Evolutionary conservation across 1,140 invertebrate genomes (phyloP).

Genomic region (Zaprionus africanus): DNA sequence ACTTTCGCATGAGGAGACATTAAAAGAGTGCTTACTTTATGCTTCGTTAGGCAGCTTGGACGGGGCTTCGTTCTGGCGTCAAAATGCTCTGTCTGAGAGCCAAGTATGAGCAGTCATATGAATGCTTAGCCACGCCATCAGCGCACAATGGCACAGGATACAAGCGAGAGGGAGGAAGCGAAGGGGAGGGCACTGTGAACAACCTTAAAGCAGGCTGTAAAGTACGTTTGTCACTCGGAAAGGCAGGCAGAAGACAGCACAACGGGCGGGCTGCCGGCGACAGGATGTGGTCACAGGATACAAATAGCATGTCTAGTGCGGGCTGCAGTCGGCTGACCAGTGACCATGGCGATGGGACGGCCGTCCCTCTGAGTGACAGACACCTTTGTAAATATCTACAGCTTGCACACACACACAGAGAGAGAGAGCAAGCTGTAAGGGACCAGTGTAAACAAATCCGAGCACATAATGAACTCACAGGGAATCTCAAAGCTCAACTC

Average conservation of each 20-base stretch:
- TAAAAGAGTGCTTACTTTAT: slow-evolving; percentile 60
- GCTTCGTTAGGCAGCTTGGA: slow-evolving; percentile 55
- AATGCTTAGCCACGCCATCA: slow-evolving; percentile 48
- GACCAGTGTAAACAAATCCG: slow-evolving; percentile 59
- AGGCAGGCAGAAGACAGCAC: slow-evolving; percentile 15
- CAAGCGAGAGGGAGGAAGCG: neutral
- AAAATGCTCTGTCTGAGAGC: slow-evolving; percentile 59
- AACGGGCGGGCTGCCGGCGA: slow-evolving; percentile 55
- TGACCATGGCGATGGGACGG: slow-evolving; percentile 39
- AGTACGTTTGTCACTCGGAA: slow-evolving; percentile 41
- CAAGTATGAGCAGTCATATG: slow-evolving; percentile 58
- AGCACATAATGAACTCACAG: slow-evolving; percentile 62
- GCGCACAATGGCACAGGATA: slow-evolving; percentile 46
- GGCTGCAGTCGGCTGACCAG: slow-evolving; percentile 70
- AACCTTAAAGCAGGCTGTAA: slow-evolving; percentile 39
- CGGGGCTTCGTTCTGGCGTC: slow-evolving; percentile 55
- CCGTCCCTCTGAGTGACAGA: slow-evolving; percentile 59
- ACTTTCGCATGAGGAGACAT: slow-evolving; percentile 17
- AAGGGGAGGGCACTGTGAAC: neutral
- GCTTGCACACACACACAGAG: slow-evolving; percentile 9
- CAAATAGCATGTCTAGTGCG: slow-evolving; percentile 55
- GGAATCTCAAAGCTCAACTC: slow-evolving; percentile 6
- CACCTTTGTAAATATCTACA: slow-evolving; percentile 72
- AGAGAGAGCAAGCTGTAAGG: slow-evolving; percentile 12
- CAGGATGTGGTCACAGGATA: slow-evolving; percentile 77